Base-by-base conservation (phyloP, 2,888 invertebrate genomes). In the Drosophila birchii region DNA sequence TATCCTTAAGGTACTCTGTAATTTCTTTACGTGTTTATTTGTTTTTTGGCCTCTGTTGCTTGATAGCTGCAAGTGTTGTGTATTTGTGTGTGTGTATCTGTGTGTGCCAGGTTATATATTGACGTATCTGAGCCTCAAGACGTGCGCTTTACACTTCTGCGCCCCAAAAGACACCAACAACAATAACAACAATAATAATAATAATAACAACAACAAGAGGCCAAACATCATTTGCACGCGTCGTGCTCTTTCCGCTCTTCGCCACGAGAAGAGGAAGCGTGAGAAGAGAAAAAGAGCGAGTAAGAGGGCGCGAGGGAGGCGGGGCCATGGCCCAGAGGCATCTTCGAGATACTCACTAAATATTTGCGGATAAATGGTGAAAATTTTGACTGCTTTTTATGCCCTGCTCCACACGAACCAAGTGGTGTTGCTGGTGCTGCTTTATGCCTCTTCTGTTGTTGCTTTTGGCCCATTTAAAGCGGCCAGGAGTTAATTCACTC, bases 331-430 rank as follows among this genome's bases (percentile, higher is more conserved):
- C 78, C 73, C 81, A 73, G 54, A 72, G 86, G 59, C 82, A 80
- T 78, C 80, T 85, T 62, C 57, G 79, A 78, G 78, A 80, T 91
- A 91, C 91, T 91, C 80, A 91, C 91, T 89, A 90, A 88, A 91
- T 82, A 91, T 89, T 89, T 91, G 91, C 79, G 91, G 90, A 90
- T 86, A 90, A 91, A 90, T 90, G 90, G 90, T 90, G 90, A 91
- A 90, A 90, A 90, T 91, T 88, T 90, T 90, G 90, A 84, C 78
- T 78, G 79, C 75, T 76, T 81, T 78, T 78, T 76, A 84, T 79
- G 76, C 75, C 84, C 85, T 64, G 51, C 51, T 75, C 78, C 70
- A 76, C 63, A 66, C 68, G 63, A 75, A 83, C 54, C 41, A 66
- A 68, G 63, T 62, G 75, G 63, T 56, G 62, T 61, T 61, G 70